Base-by-base conservation (phyloP, 2,797 vertebrate species). In the Austrolebias charrua region DNA sequence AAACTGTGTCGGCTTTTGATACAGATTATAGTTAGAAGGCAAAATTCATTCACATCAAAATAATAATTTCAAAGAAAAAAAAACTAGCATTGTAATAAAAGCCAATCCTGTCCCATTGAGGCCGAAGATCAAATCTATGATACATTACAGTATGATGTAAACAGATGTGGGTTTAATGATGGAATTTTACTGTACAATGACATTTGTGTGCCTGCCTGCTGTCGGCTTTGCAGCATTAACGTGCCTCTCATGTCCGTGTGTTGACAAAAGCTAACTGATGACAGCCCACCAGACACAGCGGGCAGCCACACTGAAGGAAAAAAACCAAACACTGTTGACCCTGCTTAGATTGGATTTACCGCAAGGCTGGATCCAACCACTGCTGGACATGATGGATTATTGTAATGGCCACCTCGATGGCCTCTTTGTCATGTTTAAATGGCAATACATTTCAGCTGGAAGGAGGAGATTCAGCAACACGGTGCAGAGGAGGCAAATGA, bases 341-440 rank as follows among this genome's bases (percentile, higher is more conserved):
- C 94, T 93, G 93, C 90, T 93, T 86, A 95, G 95, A 97, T 95
- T 96, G 94, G 93, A 95, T 96, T 95, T 95, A 95, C 92, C 93
- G 95, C 92, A 84, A 91, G 88, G 91, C 91, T 93, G 92, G 93
- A 92, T 93, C 93, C 91, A 85, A 90, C 90, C 93, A 93, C 92
- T 92, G 94, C 92, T 81, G 91, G 93, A 96, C 95, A 95, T 97
- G 95, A 97, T 96, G 95, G 95, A 96, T 97, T 96, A 95, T 95
- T 95, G 94, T 95, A 95, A 96, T 94, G 94, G 94, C 91, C 92
- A 61, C 91, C 92, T 93, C 93, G 79, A 90, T 88, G 93, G 93
- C 94, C 94, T 92, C 94, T 94, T 94, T 94, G 95, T 94, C 95
- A 94, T 95, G 93, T 95, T 97, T 97, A 96, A 96, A 97, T 94